Evolutionary conservation across 2,888 invertebrate genomes (phyloP).

Genomic region (Ochropleura plecta): DNA sequence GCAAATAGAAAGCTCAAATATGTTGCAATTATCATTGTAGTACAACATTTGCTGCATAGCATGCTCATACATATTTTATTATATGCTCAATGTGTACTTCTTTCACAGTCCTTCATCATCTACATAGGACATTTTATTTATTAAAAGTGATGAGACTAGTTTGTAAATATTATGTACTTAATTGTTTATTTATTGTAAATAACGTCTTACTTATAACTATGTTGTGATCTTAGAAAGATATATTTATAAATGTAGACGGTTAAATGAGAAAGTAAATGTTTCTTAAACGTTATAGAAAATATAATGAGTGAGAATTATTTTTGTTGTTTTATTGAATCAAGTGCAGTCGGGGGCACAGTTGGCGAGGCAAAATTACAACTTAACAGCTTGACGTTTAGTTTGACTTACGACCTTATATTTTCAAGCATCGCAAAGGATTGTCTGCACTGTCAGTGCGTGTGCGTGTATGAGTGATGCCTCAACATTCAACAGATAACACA

Average conservation of each 20-base stretch:
- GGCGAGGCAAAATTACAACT: no score
- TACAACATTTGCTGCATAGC: neutral
- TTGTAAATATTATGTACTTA: conserved; percentile 81
- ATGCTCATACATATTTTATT: conserved; percentile 16
- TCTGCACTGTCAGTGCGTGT: no score
- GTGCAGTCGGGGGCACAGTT: no score
- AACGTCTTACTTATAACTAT: conserved; percentile 79
- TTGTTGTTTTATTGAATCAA: conserved; percentile 64
- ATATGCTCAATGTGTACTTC: conserved; percentile 51
- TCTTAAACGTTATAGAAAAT: conserved; percentile 82
- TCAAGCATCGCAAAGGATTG: no score
- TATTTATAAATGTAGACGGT: conserved; percentile 75
- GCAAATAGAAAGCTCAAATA: neutral
- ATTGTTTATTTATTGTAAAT: conserved; percentile 86
- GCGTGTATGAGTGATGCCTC: no score
- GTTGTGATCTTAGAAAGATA: conserved; percentile 86
- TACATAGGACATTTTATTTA: conserved; percentile 69
- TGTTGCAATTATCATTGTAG: neutral
- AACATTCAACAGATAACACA: no score
- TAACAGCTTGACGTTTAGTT: no score
- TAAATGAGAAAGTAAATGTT: conserved; percentile 79
- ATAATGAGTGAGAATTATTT: conserved; percentile 82
- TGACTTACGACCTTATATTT: no score
- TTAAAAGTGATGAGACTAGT: conserved; percentile 77
- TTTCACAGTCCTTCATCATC: conserved; percentile 30